Conservation (phyloP, 2,797 vertebrate species). For the Pyrocephalus nanus region DNA sequence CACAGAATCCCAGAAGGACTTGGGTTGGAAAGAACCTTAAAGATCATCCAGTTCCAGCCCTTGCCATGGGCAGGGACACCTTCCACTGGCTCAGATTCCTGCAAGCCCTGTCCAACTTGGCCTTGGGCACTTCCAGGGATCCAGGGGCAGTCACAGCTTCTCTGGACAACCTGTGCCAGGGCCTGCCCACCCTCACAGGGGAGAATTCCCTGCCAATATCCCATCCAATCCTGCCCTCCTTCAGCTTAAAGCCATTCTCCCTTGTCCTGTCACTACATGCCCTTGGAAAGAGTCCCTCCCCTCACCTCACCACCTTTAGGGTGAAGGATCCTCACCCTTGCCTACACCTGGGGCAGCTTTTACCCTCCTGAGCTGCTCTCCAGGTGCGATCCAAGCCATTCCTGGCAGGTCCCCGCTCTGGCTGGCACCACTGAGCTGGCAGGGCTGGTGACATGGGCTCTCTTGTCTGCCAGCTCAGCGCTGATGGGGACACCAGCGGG, state of each 20-base stretch:
- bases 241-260: too few relatives aligned
- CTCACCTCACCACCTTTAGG: background rate
- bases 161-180: background rate
- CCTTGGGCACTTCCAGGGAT: background rate
- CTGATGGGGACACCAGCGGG: background rate
- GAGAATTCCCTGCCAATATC: background rate
- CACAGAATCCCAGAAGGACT: background rate
- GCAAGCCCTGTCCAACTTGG: background rate
- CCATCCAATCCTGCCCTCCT: background rate
- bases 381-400: rapidly evolving
- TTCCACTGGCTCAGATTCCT: background rate
- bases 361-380: background rate
- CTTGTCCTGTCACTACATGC: background rate
- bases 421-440: background rate
- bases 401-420: background rate
- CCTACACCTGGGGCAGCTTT: background rate
- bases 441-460: background rate
- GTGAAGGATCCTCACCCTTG: background rate
- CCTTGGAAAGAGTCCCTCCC: background rate
- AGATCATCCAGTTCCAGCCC: background rate
- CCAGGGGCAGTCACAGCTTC: background rate
- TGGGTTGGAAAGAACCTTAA: background rate
- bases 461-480: background rate
- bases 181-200: background rate
- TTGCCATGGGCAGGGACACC: background rate